Conservation (phyloP, 2,797 vertebrate species). For the Lateolabrax maculatus region DNA sequence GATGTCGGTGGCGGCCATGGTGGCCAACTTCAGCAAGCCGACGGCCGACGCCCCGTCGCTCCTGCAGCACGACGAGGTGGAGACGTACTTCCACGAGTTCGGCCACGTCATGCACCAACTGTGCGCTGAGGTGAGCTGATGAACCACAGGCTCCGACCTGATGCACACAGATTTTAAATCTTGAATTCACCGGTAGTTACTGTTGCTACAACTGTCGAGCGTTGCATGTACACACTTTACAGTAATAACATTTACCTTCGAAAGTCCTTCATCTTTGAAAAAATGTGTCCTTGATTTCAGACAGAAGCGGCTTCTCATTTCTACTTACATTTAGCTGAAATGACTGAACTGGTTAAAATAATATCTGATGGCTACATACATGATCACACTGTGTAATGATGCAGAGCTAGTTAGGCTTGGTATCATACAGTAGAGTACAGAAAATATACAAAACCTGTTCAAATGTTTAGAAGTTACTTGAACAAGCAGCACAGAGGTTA, state of each 20-base stretch:
- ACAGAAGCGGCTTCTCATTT: background rate
- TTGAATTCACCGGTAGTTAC: background rate
- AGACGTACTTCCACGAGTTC: constrained; percentile 98
- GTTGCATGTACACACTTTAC: background rate
- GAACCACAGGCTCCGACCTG: background rate
- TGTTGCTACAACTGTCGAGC: background rate
- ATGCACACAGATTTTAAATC: no score
- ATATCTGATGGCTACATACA: no score
- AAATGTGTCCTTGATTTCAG: background rate
- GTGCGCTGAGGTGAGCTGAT: constrained; percentile 90
- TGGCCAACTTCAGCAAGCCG: constrained; percentile 98
- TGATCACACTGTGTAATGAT: no score
- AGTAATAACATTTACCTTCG: background rate
- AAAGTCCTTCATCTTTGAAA: background rate
- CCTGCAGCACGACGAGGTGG: constrained; percentile 97
- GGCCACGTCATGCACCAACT: constrained; percentile 99
- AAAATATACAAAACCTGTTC: no score
- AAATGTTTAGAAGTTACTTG: no score
- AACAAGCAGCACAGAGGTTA: no score
- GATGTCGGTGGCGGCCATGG: constrained; percentile 95
- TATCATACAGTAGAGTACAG: no score
- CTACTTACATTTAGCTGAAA: no score
- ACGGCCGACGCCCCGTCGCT: constrained; percentile 90
- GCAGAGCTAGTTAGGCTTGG: no score
- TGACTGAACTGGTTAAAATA: no score